These are phyloP conservation scores for Bombyx mandarina DNA, from an alignment of 1,140 invertebrate species.

Conservation along the genomic window DNA sequence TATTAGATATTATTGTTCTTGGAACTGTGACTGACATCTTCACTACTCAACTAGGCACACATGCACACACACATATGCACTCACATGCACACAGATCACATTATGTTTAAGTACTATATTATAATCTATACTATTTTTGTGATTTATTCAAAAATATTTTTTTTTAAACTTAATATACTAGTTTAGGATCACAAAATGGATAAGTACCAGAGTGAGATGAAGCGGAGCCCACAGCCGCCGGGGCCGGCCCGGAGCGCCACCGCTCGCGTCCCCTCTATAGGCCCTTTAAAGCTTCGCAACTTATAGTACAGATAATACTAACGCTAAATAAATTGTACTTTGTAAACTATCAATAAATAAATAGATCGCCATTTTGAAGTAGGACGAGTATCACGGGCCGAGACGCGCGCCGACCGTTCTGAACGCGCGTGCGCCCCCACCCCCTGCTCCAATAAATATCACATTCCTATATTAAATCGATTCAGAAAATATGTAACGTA, in stretches of 20 bases:
- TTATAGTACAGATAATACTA: conserved; percentile 18
- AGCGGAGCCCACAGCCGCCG: conserved; percentile 1
- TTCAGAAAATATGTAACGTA: conserved; percentile 11
- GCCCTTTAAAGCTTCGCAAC: conserved; percentile 17
- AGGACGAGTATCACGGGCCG: neutral
- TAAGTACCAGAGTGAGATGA: conserved; percentile 1
- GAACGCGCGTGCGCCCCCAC: conserved; percentile 3
- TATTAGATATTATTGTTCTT: conserved; percentile 18
- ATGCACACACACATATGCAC: conserved; percentile 1
- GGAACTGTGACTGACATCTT: conserved; percentile 17
- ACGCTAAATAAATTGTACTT: conserved; percentile 22
- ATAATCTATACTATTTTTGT: conserved; percentile 4
- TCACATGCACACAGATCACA: neutral
- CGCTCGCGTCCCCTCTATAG: neutral
- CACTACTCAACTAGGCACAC: conserved; percentile 9
- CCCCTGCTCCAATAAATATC: conserved; percentile 18
- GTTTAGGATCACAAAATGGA: conserved; percentile 18
- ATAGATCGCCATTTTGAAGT: conserved; percentile 12
- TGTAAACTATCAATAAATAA: conserved; percentile 15
- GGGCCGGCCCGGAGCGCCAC: neutral
- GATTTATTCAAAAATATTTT: conserved; percentile 14
- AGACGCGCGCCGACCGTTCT: conserved; percentile 5
- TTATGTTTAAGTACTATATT: conserved; percentile 10
- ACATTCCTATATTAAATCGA: conserved; percentile 14
- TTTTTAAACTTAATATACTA: conserved; percentile 13